Conservation (phyloP, 2,797 vertebrate species). For the Gallinago nigripennis region DNA sequence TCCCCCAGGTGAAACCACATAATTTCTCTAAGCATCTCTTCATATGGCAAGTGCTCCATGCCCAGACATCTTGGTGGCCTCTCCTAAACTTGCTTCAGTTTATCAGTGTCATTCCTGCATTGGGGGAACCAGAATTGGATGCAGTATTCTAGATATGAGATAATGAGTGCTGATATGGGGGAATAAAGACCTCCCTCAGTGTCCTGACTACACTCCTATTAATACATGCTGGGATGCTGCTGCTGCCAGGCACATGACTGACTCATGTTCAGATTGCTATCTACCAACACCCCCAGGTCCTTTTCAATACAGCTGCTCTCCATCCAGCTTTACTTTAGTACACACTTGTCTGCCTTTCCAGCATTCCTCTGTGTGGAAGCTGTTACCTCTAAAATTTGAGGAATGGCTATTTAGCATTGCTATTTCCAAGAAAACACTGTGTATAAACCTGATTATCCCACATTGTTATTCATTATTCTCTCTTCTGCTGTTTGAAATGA, state of each 20-base stretch:
- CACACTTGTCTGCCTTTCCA: not conserved
- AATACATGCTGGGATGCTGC: not conserved
- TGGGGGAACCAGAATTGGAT: not conserved
- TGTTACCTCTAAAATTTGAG: not conserved
- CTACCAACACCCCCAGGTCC: not conserved
- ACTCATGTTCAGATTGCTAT: not conserved
- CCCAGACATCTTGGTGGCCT: not conserved
- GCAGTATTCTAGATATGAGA: not conserved
- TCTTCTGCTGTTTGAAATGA: not conserved
- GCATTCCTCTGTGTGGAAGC: not conserved
- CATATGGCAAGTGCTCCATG: not conserved
- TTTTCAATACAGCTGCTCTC: not conserved
- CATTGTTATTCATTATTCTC: slow-evolving; percentile 9
- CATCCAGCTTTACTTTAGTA: not conserved
- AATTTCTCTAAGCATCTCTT: not conserved
- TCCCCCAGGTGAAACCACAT: not conserved
- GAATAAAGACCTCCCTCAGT: not conserved
- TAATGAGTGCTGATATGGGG: too few relatives aligned
- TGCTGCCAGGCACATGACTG: not conserved
- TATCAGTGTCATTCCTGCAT: not conserved
- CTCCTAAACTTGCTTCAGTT: not conserved
- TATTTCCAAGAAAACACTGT: not conserved
- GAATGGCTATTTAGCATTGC: not conserved
- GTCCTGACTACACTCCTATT: not conserved
- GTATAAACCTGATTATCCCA: not conserved